Conservation (phyloP, 2,113 vertebrate species). For the Lophura nycthemera region DNA sequence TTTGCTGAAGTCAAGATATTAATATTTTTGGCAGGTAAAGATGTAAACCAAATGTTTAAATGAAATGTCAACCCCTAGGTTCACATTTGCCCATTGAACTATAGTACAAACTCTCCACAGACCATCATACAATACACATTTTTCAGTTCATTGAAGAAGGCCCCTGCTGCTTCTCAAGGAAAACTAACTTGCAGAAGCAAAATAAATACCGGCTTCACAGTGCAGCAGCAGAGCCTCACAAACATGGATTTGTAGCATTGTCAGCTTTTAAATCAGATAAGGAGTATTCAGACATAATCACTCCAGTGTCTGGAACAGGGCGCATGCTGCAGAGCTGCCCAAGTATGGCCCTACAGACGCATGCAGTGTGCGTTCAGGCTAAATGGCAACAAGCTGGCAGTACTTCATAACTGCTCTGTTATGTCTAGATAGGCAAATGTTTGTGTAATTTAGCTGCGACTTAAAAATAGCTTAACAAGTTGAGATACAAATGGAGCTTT, state of each 20-base stretch:
- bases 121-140: conserved; percentile 36
- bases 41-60: conserved; percentile 66
- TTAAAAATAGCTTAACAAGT: conserved; percentile 28
- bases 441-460: conserved; percentile 18
- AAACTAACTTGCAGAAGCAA: conserved; percentile 61
- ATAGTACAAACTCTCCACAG: conserved; percentile 13
- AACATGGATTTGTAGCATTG: conserved; percentile 40
- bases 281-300: conserved; percentile 26
- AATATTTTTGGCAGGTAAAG: conserved; percentile 63
- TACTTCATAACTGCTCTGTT: conserved; percentile 31
- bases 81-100: conserved; percentile 29
- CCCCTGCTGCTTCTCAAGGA: conserved; percentile 54
- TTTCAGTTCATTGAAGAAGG: conserved; percentile 64
- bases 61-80: conserved; percentile 50
- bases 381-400: background rate
- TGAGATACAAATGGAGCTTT: background rate
- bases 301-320: conserved; percentile 24
- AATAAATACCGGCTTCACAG: conserved; percentile 41
- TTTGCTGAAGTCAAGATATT: conserved; percentile 39
- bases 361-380: background rate
- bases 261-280: conserved; percentile 57
- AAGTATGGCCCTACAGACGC: conserved; percentile 46
- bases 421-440: conserved; percentile 34
- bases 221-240: background rate
- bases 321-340: background rate